Evolutionary conservation across 2,888 invertebrate species (phyloP).

Genomic region (Eupithecia pulchellata): DNA sequence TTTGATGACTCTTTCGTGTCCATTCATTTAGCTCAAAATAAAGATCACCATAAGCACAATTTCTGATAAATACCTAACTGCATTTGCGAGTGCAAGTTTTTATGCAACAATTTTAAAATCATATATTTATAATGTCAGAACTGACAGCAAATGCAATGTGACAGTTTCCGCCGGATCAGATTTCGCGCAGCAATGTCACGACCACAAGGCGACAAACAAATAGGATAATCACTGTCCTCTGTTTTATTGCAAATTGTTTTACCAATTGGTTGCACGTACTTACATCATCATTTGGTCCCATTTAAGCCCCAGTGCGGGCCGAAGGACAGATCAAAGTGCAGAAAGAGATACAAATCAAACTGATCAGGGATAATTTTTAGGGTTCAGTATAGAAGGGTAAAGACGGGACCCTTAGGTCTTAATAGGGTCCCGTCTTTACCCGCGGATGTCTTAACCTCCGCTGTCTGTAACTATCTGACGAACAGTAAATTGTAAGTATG

Average conservation of each 20-base stretch:
- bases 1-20: neutral
- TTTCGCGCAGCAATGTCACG: conserved; percentile 43
- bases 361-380: neutral
- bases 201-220: conserved; percentile 50
- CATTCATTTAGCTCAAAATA: neutral
- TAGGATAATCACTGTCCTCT: conserved; percentile 66
- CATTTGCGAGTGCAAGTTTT: conserved; percentile 1
- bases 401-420: neutral
- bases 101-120: conserved; percentile 20
- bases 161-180: conserved; percentile 36
- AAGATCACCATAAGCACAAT: neutral
- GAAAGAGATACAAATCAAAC: neutral
- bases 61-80: neutral
- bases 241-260: conserved; percentile 44
- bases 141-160: conserved; percentile 43
- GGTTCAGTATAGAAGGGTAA: neutral
- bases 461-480: too few species aligned
- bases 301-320: neutral
- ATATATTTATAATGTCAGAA: conserved; percentile 35
- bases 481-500: too few species aligned
- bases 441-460: too few species aligned
- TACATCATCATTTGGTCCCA: neutral
- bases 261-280: conserved; percentile 16
- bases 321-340: neutral
- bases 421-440: too few species aligned